phyloP scores from a whole-genome alignment of 1,140 invertebrate genomes.

The Orius laevigatus region DNA sequence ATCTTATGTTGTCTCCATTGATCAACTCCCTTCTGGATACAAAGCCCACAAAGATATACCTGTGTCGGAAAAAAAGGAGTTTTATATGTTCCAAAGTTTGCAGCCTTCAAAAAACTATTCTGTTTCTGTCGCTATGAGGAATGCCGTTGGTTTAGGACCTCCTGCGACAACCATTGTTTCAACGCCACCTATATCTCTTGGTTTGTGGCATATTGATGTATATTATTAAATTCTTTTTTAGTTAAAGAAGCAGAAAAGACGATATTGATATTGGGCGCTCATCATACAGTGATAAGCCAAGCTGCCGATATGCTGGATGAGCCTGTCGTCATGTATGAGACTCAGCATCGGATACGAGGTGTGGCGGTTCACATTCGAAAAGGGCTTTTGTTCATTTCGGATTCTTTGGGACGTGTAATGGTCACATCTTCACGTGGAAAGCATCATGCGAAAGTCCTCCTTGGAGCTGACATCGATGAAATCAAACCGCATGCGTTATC shows the following conservation, averaged over 20 bases:
- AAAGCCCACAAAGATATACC: slow-evolving; percentile 57
- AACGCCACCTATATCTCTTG: slow-evolving; percentile 44
- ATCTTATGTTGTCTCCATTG: slow-evolving; percentile 59
- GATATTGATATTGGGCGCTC: slow-evolving; percentile 50
- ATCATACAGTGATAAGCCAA: slow-evolving; percentile 48
- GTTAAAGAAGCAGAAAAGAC: slow-evolving; percentile 42
- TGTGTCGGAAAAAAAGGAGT: slow-evolving; percentile 42
- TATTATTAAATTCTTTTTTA: slow-evolving; percentile 21
- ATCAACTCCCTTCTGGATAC: slow-evolving; percentile 37
- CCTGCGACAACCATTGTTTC: slow-evolving; percentile 38
- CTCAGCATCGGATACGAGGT: slow-evolving; percentile 26
- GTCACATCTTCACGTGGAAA: slow-evolving; percentile 30
- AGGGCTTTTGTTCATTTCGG: slow-evolving; percentile 55
- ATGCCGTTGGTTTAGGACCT: slow-evolving; percentile 63
- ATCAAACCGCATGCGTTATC: slow-evolving; percentile 38
- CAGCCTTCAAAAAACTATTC: slow-evolving; percentile 56
- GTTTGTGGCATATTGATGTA: slow-evolving; percentile 28
- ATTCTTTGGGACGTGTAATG: slow-evolving; percentile 44
- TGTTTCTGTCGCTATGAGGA: slow-evolving; percentile 60
- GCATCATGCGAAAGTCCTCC: slow-evolving; percentile 18
- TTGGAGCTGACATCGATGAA: slow-evolving; percentile 24
- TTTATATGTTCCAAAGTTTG: slow-evolving; percentile 65
- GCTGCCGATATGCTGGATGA: slow-evolving; percentile 47
- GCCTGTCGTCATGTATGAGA: slow-evolving; percentile 36
- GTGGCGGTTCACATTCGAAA: slow-evolving; percentile 54